Evolutionary conservation across 2,888 invertebrate genomes (phyloP), one percentile per base, ranked within the genome.

Genomic region (Cenopis cana): DNA sequence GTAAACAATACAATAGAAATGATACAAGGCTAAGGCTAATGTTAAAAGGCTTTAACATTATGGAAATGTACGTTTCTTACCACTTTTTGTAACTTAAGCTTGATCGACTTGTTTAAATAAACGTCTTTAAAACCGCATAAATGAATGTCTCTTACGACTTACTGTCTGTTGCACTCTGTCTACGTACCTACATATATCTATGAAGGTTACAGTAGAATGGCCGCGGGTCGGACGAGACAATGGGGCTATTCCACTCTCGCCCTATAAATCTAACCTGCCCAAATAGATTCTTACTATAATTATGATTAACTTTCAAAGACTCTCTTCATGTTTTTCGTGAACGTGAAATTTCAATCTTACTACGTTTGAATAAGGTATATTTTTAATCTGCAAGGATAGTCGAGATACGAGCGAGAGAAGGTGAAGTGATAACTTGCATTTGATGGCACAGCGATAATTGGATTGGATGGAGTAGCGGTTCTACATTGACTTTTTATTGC

Each of bases 181-280:
- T 55, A 65, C 24, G 24, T 41, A 46, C 24, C 17, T 41, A 46
- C 41, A 55, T 10, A 61, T 29, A 36, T 62, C 10, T 20, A 14
- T 33, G 38, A 29, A 75, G 54, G 79, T 85, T 85, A 83, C 84
- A 83, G 76, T 79, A 80, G 82, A 84, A 73, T 78, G 83, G 79
- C 75, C 81, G 73, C 69, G 76, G 78, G 77, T 70, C 72, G 78
- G 57, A 67, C 46, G 61, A 36, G 62, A 55, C 62, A 56, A 64
- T 60, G 69, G 62, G 62, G 62, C 38, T 69, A 62, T 69, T 62
- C 69, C 62, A 38, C 62, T 69, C 38, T 10, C 17, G 36, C 12
- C 50, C 62, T n/a, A 20, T 50, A 62, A 69, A 62, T 49, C 50
- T 38, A 18, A 36, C 36, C 17, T 67, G 64, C 54, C 20, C 36